Base-by-base conservation (phyloP, 2,888 invertebrate genomes). In the Dolichopus griseipennis region DNA sequence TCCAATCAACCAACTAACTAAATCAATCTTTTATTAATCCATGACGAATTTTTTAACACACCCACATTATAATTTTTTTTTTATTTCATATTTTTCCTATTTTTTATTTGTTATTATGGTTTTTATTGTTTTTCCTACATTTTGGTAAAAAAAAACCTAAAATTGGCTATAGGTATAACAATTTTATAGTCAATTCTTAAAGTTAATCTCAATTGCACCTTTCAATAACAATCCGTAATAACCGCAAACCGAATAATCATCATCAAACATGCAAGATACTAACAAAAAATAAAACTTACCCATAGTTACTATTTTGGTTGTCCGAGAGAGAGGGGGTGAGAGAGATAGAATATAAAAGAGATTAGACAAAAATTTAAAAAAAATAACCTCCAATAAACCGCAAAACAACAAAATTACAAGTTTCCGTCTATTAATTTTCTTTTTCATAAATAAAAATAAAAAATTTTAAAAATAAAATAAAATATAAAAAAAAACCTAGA, bases 241-340 rank as follows among this genome's bases (percentile, higher is more conserved):
- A 52, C n/a, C 52, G 18, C n/a, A 52, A 52, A 52, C 52, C 52
- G 52, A 52, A 52, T 52, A 52, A 52, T 52, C 52, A 52, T 52
- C 52, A 52, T 52, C 52, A 52, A 52, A 52, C 52, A 52, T 52
- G 52, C 52, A n/a, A 52, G 9, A 41, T 7, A 12, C 15, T 52
- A 9, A 15, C 1, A 52, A 18, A 52, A 52, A 52, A 52, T 4
- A 52, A 52, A n/a, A 52, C 8, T 18, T 4, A 27, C 5, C 2
- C 5, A 27, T 27, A 27, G 27, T 27, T 27, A n/a, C n/a, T n/a
- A n/a, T n/a, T n/a, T n/a, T n/a, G n/a, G n/a, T n/a, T n/a, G n/a
- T n/a, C n/a, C n/a, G n/a, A 27, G 27, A 27, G 27, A 27, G 5
- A 27, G 27, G 27, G 27, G 27, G 27, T 27, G 27, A 27, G 27